Percentiles rank a stretch among this genome's conserved stretches.
These are phyloP conservation scores for Melanerpes formicivorus DNA, from an alignment of 2,113 vertebrate species.

Conservation along the genomic window DNA sequence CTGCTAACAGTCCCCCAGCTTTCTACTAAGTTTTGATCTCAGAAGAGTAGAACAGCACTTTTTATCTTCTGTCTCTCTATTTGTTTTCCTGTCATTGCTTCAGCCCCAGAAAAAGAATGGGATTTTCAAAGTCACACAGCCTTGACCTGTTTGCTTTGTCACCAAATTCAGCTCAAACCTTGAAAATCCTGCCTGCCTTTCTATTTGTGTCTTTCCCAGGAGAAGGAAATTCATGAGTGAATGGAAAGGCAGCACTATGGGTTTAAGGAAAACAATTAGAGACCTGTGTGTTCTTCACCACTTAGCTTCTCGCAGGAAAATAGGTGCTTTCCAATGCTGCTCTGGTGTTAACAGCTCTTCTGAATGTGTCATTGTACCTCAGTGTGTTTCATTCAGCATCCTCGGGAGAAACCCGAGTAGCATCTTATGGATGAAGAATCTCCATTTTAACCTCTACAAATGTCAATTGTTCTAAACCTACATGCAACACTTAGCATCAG, in stretches of 20 bases:
- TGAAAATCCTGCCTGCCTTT: slow-evolving; percentile 7
- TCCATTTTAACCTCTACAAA: slow-evolving; percentile 35
- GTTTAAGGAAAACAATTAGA: slow-evolving; percentile 37
- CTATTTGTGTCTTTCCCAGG: not conserved
- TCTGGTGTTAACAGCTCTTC: slow-evolving; percentile 41
- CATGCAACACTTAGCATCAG: slow-evolving; percentile 13
- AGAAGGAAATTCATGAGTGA: not conserved
- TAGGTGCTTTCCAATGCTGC: slow-evolving; percentile 29
- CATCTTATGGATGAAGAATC: slow-evolving; percentile 47
- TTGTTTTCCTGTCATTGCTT: not conserved
- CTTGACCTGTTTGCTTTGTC: slow-evolving; percentile 25
- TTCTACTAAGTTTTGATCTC: not conserved
- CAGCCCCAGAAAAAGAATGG: not conserved
- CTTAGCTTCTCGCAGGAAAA: slow-evolving; percentile 11
- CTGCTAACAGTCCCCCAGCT: not conserved
- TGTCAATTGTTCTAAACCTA: slow-evolving; percentile 49
- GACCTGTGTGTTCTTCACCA: not conserved
- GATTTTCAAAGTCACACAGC: slow-evolving; percentile 20
- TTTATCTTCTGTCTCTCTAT: not conserved
- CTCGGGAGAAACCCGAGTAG: not conserved
- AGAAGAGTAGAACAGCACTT: not conserved
- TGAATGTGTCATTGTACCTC: not conserved
- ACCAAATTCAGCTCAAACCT: not conserved
- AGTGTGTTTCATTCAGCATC: not conserved
- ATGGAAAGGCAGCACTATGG: not conserved